Evolutionary conservation across 35 echinoderm and acorn worm species (phyloP), one percentile per base, ranked within the genome.

Genomic region (Nesometra sesokonis): DNA sequence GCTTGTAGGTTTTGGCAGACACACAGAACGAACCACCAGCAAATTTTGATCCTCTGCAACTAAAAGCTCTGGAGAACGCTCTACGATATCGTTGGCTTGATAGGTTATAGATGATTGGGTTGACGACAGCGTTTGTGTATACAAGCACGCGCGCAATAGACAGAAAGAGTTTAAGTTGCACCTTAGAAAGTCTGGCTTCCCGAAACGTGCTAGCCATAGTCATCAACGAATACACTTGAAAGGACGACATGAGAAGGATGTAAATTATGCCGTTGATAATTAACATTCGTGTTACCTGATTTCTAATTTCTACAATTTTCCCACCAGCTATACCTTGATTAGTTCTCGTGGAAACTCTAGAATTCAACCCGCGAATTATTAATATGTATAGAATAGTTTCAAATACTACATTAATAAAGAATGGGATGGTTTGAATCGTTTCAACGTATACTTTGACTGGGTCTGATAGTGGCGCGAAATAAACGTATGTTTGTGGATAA

Each of bases 251-350:
- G 29, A 78, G 57, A 39, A 85, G 36, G 47, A 90, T 86, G 47
- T 86, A 90, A 11, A 86, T 21, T 11, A 77, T 47, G n/a, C 89
- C 82, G 89, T 85, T 90, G 35, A 90, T 40, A 32, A 90, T 80
- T 17, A 90, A 80, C 89, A 90, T 90, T 3, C 89, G 83, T 1
- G 77, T 84, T 30, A 90, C 89, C 35, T 85, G 84, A 78, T 90
- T 90, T 31, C 89, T 9, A 77, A 85, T 90, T 77, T 90, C 34
- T 11, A 0, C 79, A 0, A 77, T 82, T 17, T 0, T 36, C 23
- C n/a, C 39, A 39, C 30, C 35, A n/a, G 19, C 17, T 17, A 37
- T 32, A 32, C 76, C 36, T 80, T 33, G 34, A 67, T 37, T 78
- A 33, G 3, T 34, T 13, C 17, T 37, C 36, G 87, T 30, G 5